Base-by-base conservation (phyloP, 2,113 vertebrate species). In the Silurus asotus region DNA sequence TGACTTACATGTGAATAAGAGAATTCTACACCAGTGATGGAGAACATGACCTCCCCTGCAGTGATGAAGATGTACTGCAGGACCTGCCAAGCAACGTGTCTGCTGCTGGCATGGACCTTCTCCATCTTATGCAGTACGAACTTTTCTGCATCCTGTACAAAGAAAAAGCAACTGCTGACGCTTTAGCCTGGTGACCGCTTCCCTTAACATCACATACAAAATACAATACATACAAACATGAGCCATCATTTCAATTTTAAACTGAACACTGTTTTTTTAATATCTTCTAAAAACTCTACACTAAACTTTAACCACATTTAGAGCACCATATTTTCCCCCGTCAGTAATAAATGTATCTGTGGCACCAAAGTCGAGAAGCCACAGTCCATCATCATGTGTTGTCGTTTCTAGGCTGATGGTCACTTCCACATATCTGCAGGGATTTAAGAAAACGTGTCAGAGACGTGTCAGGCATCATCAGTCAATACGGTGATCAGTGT, bases 1-100 rank as follows among this genome's bases (percentile, higher is more conserved):
- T 25, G 23, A 53, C 83, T 0, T 92, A 98, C 98, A 97, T 99
- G 98, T 77, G 98, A 97, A 92, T 99, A 99, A 86, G 98, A 99
- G 95, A 99, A 99, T 89, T 98, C 97, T 91, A 99, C 94, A 78
- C 98, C 98, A 0, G 98, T 99, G 90, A 99, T 94, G 87, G 97
- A 99, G 93, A 99, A 99, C 97, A 99, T 97, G 93, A 99, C 97
- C 88, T 99, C 98, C 28, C 95, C 98, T 9, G 93, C 94, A 45
- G 98, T 98, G 45, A 98, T 93, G 64, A 99, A 77, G 49, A 93
- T 84, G 51, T 99, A 99, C 19, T 99, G 98, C 7, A 98, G 98
- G 82, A 99, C 88, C 93, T 99, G 98, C 97, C 97, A 99, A 75
- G 94, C 95, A 45, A 99, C 95, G 88, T 97, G 96, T 48, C 99